Percentiles rank a stretch among this genome's conserved stretches.
Evolutionary conservation across 1,140 invertebrate genomes (phyloP).

Genomic region (Drosophila melanica): DNA sequence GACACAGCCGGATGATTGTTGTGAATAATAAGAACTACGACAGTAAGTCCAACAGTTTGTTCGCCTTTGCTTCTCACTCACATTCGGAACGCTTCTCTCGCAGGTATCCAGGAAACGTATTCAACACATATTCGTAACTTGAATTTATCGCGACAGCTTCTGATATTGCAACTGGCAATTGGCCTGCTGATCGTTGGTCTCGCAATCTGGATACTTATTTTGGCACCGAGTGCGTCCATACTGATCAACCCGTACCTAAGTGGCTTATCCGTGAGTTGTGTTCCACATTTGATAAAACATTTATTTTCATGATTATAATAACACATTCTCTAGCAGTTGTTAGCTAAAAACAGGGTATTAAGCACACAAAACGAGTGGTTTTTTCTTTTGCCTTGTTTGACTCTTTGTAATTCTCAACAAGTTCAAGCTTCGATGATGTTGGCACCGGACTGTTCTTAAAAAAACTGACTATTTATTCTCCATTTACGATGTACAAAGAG

Average conservation of each 20-base stretch:
- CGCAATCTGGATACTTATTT: constrained; percentile 86
- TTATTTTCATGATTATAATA: too few relatives aligned
- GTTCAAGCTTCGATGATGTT: too few relatives aligned
- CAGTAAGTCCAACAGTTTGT: constrained; percentile 82
- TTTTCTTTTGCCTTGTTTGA: too few relatives aligned
- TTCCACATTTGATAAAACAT: background rate
- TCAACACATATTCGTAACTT: constrained; percentile 84
- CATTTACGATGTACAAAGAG: too few relatives aligned
- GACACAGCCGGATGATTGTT: constrained; percentile 89
- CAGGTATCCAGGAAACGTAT: constrained; percentile 65
- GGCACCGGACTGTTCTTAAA: too few relatives aligned
- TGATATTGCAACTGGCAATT: constrained; percentile 86
- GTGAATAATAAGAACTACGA: constrained; percentile 87
- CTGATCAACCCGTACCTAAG: constrained; percentile 88
- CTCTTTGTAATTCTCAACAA: too few relatives aligned
- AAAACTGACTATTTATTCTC: too few relatives aligned
- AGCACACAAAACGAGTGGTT: too few relatives aligned
- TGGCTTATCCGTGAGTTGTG: constrained; percentile 86
- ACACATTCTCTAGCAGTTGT: too few relatives aligned
- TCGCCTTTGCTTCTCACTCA: background rate
- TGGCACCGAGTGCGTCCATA: constrained; percentile 86
- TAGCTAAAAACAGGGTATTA: too few relatives aligned
- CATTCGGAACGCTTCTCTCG: background rate
- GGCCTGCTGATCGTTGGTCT: constrained; percentile 85
- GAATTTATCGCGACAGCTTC: constrained; percentile 85